phyloP scores from a whole-genome alignment of 1,140 invertebrate genomes.

The Aphaenogaster rudis region DNA sequence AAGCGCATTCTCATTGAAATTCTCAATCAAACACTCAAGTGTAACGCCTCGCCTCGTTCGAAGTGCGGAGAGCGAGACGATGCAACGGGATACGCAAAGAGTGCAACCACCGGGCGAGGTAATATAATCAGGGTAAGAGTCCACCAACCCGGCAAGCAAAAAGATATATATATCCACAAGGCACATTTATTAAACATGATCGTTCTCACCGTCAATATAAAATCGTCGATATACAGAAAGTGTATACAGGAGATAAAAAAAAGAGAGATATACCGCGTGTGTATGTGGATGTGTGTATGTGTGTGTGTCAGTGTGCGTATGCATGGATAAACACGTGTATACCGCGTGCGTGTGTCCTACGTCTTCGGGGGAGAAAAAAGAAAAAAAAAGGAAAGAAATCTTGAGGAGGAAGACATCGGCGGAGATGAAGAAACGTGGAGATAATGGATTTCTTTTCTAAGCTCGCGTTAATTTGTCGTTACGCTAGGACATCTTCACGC shows the following conservation, averaged over 20 bases:
- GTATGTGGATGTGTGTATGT: slow-evolving; percentile 67
- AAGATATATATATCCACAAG: slow-evolving; percentile 85
- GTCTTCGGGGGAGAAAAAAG: slow-evolving; percentile 53
- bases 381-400: slow-evolving; percentile 34
- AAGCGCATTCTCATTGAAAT: neutral
- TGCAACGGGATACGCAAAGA: slow-evolving; percentile 74
- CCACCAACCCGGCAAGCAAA: slow-evolving; percentile 86
- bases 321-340: slow-evolving; percentile 39
- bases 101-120: slow-evolving; percentile 85
- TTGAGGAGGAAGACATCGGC: slow-evolving; percentile 6
- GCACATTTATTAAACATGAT: slow-evolving; percentile 88
- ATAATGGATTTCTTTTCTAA: neutral
- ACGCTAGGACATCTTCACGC: slow-evolving; percentile 61
- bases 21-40: neutral
- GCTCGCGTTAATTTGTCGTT: neutral
- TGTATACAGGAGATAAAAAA: slow-evolving; percentile 80
- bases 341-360: slow-evolving; percentile 64
- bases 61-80: slow-evolving; percentile 18
- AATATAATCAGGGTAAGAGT: slow-evolving; percentile 84
- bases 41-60: neutral
- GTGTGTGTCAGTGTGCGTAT: slow-evolving; percentile 14
- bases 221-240: slow-evolving; percentile 79
- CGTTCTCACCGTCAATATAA: slow-evolving; percentile 84
- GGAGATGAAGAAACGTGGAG: neutral
- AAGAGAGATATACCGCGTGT: slow-evolving; percentile 68